Percentiles rank a stretch among this genome's conserved stretches.
Evolutionary conservation across 2,888 invertebrate species (phyloP).

Genomic region (Himalopsyche japonica): DNA sequence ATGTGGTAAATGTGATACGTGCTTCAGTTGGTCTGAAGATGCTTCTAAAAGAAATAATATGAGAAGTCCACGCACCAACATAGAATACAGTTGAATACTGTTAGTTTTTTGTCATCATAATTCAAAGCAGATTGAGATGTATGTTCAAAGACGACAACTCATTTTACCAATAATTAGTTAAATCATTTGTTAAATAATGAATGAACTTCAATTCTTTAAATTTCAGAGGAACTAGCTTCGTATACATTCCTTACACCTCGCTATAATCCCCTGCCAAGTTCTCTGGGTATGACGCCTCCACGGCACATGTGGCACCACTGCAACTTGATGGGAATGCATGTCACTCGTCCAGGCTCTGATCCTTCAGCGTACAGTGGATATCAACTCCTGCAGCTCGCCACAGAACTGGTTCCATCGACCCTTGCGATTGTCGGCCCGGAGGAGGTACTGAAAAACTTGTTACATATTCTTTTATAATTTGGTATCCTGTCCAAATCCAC

Average conservation of each 20-base stretch:
- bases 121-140: no score
- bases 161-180: no score
- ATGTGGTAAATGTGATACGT: no score
- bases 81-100: no score
- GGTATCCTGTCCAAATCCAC: no score
- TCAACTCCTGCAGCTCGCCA: slow-evolving; percentile 81
- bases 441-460: slow-evolving; percentile 44
- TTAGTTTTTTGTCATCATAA: no score
- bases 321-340: slow-evolving; percentile 71
- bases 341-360: slow-evolving; percentile 62
- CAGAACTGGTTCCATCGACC: slow-evolving; percentile 88
- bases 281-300: slow-evolving; percentile 49
- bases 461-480: no score
- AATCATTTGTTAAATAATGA: no score
- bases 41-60: no score
- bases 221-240: slow-evolving; percentile 71
- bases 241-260: slow-evolving; percentile 71
- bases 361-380: slow-evolving; percentile 71
- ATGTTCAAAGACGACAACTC: no score
- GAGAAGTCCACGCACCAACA: no score
- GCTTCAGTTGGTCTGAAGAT: no score
- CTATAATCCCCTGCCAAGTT: slow-evolving; percentile 65
- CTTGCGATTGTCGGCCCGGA: slow-evolving; percentile 75
- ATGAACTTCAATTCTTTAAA: not conserved
- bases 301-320: slow-evolving; percentile 73